Conservation (phyloP, 2,113 vertebrate species). For the Dicrurus megarhynchus region DNA sequence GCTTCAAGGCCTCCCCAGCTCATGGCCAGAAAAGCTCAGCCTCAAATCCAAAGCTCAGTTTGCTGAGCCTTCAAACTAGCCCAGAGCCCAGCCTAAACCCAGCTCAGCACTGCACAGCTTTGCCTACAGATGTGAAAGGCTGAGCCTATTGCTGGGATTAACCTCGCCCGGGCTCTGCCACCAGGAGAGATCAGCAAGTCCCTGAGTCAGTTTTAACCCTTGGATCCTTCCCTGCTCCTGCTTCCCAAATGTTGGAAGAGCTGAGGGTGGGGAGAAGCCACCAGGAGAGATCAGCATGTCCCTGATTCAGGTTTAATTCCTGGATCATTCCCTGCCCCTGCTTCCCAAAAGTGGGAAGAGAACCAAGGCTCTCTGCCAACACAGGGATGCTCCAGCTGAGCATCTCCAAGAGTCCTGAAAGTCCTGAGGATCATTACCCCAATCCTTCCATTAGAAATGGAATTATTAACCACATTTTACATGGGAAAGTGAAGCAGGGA, state of each 20-base stretch:
- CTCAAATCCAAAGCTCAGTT: background rate
- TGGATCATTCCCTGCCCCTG: background rate
- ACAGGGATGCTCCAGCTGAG: background rate
- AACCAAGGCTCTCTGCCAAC: background rate
- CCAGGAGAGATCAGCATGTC: background rate
- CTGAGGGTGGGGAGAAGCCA: background rate
- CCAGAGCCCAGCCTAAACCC: background rate
- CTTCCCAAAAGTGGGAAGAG: background rate
- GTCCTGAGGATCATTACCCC: background rate
- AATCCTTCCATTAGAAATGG: background rate
- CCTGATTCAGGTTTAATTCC: background rate
- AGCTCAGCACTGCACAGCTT: background rate
- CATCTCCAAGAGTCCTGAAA: background rate
- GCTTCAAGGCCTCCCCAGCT: background rate
- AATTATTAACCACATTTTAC: background rate
- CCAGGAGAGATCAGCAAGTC: too few species aligned
- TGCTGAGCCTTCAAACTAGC: conserved; percentile 10
- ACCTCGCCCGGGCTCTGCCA: background rate
- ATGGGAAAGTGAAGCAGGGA: background rate
- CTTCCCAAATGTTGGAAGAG: too few species aligned
- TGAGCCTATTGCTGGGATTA: background rate
- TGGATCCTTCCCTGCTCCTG: background rate
- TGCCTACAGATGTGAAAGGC: background rate
- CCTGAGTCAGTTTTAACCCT: too few species aligned
- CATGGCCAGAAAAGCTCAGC: background rate